These are phyloP conservation scores for Scelioninae gen. 1 DNA, from an alignment of 2,888 invertebrate genomes.

Conservation along the genomic window DNA sequence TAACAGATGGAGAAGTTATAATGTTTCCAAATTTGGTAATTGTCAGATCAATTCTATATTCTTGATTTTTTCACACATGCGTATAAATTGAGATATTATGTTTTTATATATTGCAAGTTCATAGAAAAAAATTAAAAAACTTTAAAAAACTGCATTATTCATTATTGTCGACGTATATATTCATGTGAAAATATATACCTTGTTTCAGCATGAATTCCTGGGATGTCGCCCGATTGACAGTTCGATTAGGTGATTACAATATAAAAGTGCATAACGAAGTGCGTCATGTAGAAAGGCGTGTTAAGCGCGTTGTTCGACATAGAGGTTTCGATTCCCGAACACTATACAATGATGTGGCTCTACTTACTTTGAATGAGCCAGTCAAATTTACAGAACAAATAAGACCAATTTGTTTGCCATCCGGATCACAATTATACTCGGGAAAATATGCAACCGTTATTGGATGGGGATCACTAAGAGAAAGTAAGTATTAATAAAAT, in stretches of 20 bases:
- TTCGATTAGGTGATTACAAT: slow-evolving; percentile 92
- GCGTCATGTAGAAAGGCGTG: slow-evolving; percentile 90
- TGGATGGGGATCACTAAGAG: slow-evolving; percentile 94
- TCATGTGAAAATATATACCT: too few relatives aligned
- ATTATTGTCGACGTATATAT: too few relatives aligned
- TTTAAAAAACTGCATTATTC: too few relatives aligned
- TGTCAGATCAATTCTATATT: too few relatives aligned
- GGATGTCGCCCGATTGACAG: slow-evolving; percentile 93
- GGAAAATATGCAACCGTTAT: slow-evolving; percentile 92
- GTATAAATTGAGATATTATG: too few relatives aligned
- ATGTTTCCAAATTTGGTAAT: too few relatives aligned
- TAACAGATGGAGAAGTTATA: too few relatives aligned
- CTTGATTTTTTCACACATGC: too few relatives aligned
- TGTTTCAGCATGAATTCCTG: slow-evolving; percentile 93
- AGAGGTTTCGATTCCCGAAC: slow-evolving; percentile 93
- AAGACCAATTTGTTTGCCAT: slow-evolving; percentile 91
- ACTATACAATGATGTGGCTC: slow-evolving; percentile 93
- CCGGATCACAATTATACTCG: slow-evolving; percentile 87
- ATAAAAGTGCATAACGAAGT: slow-evolving; percentile 91
- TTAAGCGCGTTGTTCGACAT: slow-evolving; percentile 93
- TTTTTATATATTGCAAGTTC: too few relatives aligned
- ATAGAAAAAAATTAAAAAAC: too few relatives aligned
- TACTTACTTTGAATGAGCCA: slow-evolving; percentile 91
- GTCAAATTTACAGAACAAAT: slow-evolving; percentile 90
- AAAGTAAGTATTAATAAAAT: slow-evolving; percentile 86